Percentiles rank a stretch among this genome's conserved stretches.
Evolutionary conservation across 2,888 invertebrate species (phyloP).

Genomic region (Chrysolina americana): DNA sequence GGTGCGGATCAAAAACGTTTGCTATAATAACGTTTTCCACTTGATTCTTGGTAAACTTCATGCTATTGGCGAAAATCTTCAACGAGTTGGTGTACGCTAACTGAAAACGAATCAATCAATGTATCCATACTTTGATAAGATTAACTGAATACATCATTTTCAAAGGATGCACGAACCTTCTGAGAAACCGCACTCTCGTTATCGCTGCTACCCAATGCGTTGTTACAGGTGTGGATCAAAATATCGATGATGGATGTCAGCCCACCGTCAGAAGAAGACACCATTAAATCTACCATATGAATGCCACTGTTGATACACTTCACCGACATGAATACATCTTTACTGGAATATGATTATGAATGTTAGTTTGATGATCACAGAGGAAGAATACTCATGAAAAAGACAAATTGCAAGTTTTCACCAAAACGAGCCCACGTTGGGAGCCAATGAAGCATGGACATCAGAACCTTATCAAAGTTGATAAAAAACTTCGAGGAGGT

Average conservation of each 20-base stretch:
- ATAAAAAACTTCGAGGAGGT: too few species aligned
- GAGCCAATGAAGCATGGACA: too few species aligned
- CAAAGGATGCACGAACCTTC: not conserved
- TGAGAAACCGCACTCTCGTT: slow-evolving; percentile 37
- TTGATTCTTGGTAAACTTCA: slow-evolving; percentile 64
- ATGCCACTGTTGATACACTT: slow-evolving; percentile 54
- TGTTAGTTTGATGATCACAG: not conserved
- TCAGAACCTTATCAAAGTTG: too few species aligned
- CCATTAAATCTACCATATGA: slow-evolving; percentile 69
- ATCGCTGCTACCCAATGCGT: slow-evolving; percentile 42
- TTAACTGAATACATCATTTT: too few species aligned
- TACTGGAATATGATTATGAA: slow-evolving; percentile 48
- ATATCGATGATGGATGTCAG: slow-evolving; percentile 68
- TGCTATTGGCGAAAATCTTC: slow-evolving; percentile 57
- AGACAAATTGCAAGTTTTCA: too few species aligned
- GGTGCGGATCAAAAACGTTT: slow-evolving; percentile 76
- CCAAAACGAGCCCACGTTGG: not conserved
- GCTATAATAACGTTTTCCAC: slow-evolving; percentile 73
- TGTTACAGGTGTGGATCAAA: slow-evolving; percentile 61
- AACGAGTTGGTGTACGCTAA: slow-evolving; percentile 33
- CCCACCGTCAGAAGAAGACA: slow-evolving; percentile 59
- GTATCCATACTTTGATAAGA: too few species aligned
- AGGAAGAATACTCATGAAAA: too few species aligned
- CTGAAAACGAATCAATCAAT: slow-evolving; percentile 34
- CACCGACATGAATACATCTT: slow-evolving; percentile 61